These are phyloP conservation scores for Psophia crepitans DNA, from an alignment of 2,113 vertebrate species.

Conservation along the genomic window DNA sequence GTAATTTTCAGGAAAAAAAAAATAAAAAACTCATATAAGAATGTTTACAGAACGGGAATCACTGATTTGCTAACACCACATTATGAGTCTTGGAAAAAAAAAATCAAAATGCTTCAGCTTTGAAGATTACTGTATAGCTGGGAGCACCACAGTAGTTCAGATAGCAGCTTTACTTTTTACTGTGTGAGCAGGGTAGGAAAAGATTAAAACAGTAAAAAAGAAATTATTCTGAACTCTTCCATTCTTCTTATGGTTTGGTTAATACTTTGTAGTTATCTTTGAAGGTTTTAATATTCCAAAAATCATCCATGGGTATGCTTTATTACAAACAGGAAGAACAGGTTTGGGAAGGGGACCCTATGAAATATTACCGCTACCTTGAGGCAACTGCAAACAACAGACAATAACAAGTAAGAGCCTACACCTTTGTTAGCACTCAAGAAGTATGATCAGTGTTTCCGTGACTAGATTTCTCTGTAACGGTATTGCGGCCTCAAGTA, in stretches of 20 bases:
- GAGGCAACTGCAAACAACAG: too few species aligned
- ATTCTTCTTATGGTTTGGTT: neutral
- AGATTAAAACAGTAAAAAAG: conserved; percentile 6
- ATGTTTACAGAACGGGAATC: neutral
- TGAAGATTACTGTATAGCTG: conserved; percentile 8
- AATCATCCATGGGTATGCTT: too few species aligned
- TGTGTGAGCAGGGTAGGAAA: neutral
- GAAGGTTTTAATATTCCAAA: neutral
- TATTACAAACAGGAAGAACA: neutral
- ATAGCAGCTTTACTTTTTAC: neutral
- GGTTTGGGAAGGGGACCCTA: too few species aligned
- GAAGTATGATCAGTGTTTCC: too few species aligned
- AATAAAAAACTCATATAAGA: neutral
- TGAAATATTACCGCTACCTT: too few species aligned
- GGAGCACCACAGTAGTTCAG: neutral
- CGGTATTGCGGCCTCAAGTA: too few species aligned
- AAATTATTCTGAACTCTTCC: neutral
- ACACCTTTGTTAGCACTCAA: too few species aligned
- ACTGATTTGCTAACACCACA: neutral
- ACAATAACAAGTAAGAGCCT: too few species aligned
- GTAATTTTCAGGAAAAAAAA: neutral
- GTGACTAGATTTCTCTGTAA: too few species aligned
- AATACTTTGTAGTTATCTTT: neutral
- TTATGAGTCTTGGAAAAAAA: neutral
- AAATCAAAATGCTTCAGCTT: neutral